Evolutionary conservation across 35 echinoderm and acorn worm genomes (phyloP), one percentile per base, ranked within the genome.

Genomic region (Ophiothrix spiculata): DNA sequence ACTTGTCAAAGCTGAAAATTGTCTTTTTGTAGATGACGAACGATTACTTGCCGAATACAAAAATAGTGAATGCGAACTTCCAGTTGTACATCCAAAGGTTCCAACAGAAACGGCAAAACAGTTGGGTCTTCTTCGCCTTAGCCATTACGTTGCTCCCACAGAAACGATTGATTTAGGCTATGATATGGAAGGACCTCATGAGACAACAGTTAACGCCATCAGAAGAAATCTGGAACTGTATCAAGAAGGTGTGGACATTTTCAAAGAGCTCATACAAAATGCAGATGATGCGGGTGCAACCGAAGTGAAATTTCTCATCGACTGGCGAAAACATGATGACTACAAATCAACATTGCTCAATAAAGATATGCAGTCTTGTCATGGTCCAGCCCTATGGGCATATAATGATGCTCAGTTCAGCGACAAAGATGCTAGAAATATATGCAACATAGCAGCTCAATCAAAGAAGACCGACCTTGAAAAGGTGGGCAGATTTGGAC

Each of bases 231-330:
- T 94, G 8, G 69, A 80, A 23, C 33, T 84, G 37, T 56, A 45
- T 32, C 80, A 94, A 75, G 81, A 90, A n/a, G 82, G 75, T 1
- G 38, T 34, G 1, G 69, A 46, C 17, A 90, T 94, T 38, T 64
- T 79, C 31, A 94, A 90, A 75, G 93, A 94, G 37, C 80, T 94
- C 77, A 86, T 94, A 39, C 89, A 91, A 64, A 91, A 91, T 81
- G 89, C 83, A 13, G 89, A 91, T 34, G 83, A 91, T 41, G 89
- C 88, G 33, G 83, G 83, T 35, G 82, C 89, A 14, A 80, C 33
- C 33, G 83, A 91, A 14, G 89, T 91, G 17, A 77, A 80, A 17
- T 95, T 95, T 54, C 49, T 95, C 41, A 79, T 95, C 8, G 93
- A 95, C 77, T 64, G 86, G 29, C 80, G 93, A 40, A 40, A 14